Percentiles rank a stretch among this genome's conserved stretches.
phyloP scores from a whole-genome alignment of 2,888 invertebrate genomes.

The Plusia festucae region DNA sequence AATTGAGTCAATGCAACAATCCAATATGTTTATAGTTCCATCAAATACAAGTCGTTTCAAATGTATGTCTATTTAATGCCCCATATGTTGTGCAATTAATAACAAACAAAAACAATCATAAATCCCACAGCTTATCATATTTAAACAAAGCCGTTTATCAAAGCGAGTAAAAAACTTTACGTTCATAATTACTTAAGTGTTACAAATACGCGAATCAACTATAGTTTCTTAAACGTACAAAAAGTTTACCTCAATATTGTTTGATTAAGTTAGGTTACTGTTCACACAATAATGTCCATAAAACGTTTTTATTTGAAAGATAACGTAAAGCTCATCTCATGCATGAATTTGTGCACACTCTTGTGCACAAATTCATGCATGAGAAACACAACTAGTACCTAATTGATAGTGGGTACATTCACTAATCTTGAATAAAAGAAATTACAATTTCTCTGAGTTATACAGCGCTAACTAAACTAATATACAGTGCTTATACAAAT shows the following conservation, averaged over 20 bases:
- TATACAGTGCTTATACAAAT: no score
- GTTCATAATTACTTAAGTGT: constrained; percentile 51
- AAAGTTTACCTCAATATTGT: constrained; percentile 48
- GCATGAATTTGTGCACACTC: no score
- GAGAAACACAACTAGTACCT: no score
- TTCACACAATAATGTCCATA: no score
- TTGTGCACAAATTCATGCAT: no score
- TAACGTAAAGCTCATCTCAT: no score
- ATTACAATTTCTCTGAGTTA: not conserved
- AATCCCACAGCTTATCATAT: constrained; percentile 32
- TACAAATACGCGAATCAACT: constrained; percentile 52
- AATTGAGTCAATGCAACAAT: not conserved
- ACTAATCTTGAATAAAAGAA: no score
- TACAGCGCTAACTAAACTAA: not conserved
- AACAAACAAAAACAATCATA: constrained; percentile 43
- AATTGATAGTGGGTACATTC: no score
- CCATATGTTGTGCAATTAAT: constrained; percentile 17
- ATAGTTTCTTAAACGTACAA: constrained; percentile 22
- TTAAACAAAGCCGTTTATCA: constrained; percentile 49
- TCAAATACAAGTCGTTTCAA: not conserved
- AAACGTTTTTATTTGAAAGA: not conserved
- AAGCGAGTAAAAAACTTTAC: constrained; percentile 41
- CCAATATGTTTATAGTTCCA: not conserved
- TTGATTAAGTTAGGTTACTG: no score
- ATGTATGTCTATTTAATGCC: constrained; percentile 9